A percentile compares a stretch with the other conserved stretches of the same genome.
These are phyloP conservation scores for Odontamblyopus rebecca DNA, from an alignment of 2,797 vertebrate species.

Conservation along the genomic window DNA sequence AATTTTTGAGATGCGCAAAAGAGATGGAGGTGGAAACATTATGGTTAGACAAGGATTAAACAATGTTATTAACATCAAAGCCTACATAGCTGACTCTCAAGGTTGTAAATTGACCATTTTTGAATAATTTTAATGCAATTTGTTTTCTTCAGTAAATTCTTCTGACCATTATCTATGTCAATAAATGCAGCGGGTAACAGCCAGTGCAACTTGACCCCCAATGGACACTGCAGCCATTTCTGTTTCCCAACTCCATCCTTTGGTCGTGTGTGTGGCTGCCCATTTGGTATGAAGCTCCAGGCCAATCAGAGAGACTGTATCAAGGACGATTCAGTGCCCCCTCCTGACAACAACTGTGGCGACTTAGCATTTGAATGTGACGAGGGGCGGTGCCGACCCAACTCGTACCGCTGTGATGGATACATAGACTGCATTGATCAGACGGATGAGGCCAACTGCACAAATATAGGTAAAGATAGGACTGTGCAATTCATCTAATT, in stretches of 20 bases:
- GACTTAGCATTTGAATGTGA: constrained; percentile 84
- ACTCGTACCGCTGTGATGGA: constrained; percentile 84
- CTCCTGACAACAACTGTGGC: constrained; percentile 84
- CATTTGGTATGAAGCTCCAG: constrained; percentile 89
- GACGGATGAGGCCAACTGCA: constrained; percentile 88
- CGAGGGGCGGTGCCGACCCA: constrained; percentile 85
- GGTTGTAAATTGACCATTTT: constrained; percentile 57
- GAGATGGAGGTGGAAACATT: constrained; percentile 70
- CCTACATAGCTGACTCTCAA: constrained; percentile 71
- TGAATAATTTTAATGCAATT: not conserved
- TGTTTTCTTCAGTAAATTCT: not conserved
- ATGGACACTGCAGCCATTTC: constrained; percentile 93
- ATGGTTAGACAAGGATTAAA: constrained; percentile 72
- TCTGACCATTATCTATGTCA: no score
- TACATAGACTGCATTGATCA: constrained; percentile 85
- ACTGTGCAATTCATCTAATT: no score
- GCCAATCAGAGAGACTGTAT: constrained; percentile 82
- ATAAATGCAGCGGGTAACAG: constrained; percentile 65
- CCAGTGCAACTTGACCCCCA: constrained; percentile 81
- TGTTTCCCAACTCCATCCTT: constrained; percentile 88
- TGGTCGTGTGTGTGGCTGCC: constrained; percentile 87
- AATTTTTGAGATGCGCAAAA: constrained; percentile 73
- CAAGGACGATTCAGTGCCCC: constrained; percentile 81
- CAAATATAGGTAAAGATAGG: constrained; percentile 74
- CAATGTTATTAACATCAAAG: constrained; percentile 70